These are phyloP conservation scores for Chromoteleia sp. DNA, from an alignment of 2,888 invertebrate species.

Conservation along the genomic window DNA sequence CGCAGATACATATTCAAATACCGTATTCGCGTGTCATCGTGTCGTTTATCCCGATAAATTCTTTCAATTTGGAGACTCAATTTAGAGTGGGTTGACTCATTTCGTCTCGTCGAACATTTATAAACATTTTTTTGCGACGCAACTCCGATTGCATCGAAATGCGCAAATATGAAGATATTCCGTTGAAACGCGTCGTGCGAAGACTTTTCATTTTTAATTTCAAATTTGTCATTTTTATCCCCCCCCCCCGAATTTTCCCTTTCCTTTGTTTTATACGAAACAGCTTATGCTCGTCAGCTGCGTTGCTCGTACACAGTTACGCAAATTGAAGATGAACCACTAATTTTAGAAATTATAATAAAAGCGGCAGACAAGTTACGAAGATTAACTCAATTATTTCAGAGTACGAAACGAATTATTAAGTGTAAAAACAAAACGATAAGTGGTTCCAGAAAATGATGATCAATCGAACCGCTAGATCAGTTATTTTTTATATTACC, in stretches of 20 bases:
- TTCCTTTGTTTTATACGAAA: neutral
- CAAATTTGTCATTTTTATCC: neutral
- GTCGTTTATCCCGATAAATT: conserved; percentile 42
- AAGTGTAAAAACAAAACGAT: conserved; percentile 31
- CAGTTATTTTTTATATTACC: conserved; percentile 14
- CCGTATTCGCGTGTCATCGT: conserved; percentile 45
- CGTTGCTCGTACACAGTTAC: neutral
- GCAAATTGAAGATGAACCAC: conserved; percentile 10
- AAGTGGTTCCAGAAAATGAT: conserved; percentile 9
- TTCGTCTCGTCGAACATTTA: conserved; percentile 12
- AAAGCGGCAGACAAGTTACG: conserved; percentile 21
- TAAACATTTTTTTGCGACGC: neutral
- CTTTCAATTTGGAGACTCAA: conserved; percentile 38
- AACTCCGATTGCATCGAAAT: neutral
- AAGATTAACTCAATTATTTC: conserved; percentile 31
- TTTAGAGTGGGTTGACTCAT: conserved; percentile 20
- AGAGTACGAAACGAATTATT: conserved; percentile 36
- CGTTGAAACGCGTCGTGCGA: neutral
- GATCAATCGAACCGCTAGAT: conserved; percentile 29
- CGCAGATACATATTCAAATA: conserved; percentile 62
- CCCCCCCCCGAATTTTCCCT: too few relatives aligned
- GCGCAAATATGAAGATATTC: neutral
- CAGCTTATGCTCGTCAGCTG: neutral
- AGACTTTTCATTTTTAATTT: neutral
- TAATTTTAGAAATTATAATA: conserved; percentile 26